A percentile compares a stretch with the other conserved stretches of the same genome.
Conservation (phyloP, 2,888 invertebrate species). For the Serripes groenlandicus region DNA sequence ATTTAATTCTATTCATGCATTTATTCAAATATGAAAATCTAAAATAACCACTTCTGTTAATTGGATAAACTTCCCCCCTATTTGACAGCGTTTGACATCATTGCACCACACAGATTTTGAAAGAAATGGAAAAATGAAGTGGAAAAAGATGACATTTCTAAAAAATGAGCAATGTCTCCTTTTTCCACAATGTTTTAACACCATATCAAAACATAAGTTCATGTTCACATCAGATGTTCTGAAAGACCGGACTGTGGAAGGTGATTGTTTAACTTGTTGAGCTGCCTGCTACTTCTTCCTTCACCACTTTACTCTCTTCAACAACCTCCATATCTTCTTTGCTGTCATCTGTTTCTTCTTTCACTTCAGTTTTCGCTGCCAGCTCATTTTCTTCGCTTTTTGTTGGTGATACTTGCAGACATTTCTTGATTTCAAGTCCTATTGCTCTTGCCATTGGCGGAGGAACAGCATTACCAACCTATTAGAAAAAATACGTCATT, state of each 20-base stretch:
- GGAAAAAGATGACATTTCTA: too few species aligned
- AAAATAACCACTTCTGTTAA: too few species aligned
- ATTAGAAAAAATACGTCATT: constrained; percentile 36
- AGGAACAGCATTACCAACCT: constrained; percentile 95
- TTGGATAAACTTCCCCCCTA: too few species aligned
- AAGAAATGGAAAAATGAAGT: too few species aligned
- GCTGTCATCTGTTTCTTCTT: constrained; percentile 5
- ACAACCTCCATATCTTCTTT: not conserved
- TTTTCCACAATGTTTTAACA: not conserved
- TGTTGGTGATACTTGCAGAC: constrained; percentile 51
- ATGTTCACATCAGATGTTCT: not conserved
- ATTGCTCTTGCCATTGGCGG: constrained; percentile 93
- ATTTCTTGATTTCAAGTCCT: constrained; percentile 90
- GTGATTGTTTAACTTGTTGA: constrained; percentile 16
- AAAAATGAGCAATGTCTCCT: not conserved
- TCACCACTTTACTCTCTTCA: constrained; percentile 15
- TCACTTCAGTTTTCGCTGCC: constrained; percentile 20
- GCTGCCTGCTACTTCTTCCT: constrained; percentile 40
- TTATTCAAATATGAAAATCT: too few species aligned
- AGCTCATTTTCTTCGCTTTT: constrained; percentile 56
- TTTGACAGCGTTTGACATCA: too few species aligned
- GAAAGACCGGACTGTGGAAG: not conserved
- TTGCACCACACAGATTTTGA: too few species aligned
- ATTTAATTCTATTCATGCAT: too few species aligned
- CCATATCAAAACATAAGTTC: not conserved